Evolutionary conservation across 2,113 vertebrate species (phyloP), one percentile per base, ranked within the genome.

Genomic region (Microcebus lehilahytsara): DNA sequence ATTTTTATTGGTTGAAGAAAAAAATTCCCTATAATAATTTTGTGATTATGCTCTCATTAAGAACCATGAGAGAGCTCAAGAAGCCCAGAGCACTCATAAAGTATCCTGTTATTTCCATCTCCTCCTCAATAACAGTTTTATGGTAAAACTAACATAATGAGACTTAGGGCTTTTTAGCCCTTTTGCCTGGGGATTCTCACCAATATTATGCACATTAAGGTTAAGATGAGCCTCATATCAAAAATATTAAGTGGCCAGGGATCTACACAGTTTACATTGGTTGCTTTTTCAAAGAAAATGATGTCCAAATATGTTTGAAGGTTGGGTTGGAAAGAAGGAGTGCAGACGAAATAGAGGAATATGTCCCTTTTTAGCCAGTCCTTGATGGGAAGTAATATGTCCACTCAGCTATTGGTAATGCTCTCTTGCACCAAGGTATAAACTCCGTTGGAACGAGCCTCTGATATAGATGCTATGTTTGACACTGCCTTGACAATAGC

Each of bases 71-170:
- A 94, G 97, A 95, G 46, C 93, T 64, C 49, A 62, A 56, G 95
- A 93, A 96, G 79, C 96, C 95, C 97, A 97, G 97, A 93, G 93
- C 96, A 80, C 96, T 96, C 97, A 90, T 98, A 95, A 98, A 97
- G 32, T 94, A 95, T 97, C 91, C 84, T 96, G 84, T 89, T 96
- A 98, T 96, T 98, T 96, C 92, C 83, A 90, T 87, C 67, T 94
- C 88, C 69, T 96, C 58, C 80, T 95, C 96, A 89, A 92, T 96
- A 98, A 98, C 89, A 95, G 81, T 87, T 97, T 96, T 97, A 97
- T 97, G 92, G 58, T 96, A 98, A 98, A 97, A 97, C 97, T 97
- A 97, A 98, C 96, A 97, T 97, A 97, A 98, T 96, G 97, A 98
- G 95, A 96, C 88, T 79, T 56, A 72, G 74, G 91, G 85, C 81